Conservation (phyloP, 1,140 invertebrate genomes). For the Platorchestia sp. region DNA sequence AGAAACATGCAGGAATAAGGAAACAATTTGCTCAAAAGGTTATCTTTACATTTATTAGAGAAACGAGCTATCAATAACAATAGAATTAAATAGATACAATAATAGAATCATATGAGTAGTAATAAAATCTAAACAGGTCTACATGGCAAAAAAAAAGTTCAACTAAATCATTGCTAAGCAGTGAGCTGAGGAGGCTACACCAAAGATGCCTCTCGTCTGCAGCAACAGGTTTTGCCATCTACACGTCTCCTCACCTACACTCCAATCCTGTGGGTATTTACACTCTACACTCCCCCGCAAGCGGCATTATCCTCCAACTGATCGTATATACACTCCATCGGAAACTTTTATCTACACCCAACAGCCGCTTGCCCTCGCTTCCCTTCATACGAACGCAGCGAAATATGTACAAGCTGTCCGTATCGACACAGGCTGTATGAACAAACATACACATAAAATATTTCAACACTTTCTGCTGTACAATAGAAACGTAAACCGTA, state of each 20-base stretch:
- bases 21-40: slow-evolving; percentile 18
- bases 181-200: slow-evolving; percentile 6
- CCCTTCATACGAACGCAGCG: slow-evolving; percentile 1
- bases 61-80: slow-evolving; percentile 54
- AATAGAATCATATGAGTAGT: slow-evolving; percentile 56
- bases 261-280: background rate
- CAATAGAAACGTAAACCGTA: slow-evolving; percentile 44
- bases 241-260: background rate
- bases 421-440: slow-evolving; percentile 38
- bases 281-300: background rate
- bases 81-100: slow-evolving; percentile 56
- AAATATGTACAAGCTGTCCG: slow-evolving; percentile 18
- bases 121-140: slow-evolving; percentile 56
- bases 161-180: slow-evolving; percentile 45
- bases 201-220: background rate
- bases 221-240: slow-evolving; percentile 14
- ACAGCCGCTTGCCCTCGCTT: background rate
- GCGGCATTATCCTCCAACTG: background rate
- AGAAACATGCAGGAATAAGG: background rate
- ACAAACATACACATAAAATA: slow-evolving; percentile 53
- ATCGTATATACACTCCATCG: background rate
- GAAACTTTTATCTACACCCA: slow-evolving; percentile 4
- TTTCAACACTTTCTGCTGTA: slow-evolving; percentile 52
- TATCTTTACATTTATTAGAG: slow-evolving; percentile 54
- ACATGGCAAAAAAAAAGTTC: slow-evolving; percentile 54